Percentiles rank a stretch among this genome's conserved stretches.
Evolutionary conservation across 2,113 vertebrate species (phyloP).

Genomic region (Tricholaema leucomelas): DNA sequence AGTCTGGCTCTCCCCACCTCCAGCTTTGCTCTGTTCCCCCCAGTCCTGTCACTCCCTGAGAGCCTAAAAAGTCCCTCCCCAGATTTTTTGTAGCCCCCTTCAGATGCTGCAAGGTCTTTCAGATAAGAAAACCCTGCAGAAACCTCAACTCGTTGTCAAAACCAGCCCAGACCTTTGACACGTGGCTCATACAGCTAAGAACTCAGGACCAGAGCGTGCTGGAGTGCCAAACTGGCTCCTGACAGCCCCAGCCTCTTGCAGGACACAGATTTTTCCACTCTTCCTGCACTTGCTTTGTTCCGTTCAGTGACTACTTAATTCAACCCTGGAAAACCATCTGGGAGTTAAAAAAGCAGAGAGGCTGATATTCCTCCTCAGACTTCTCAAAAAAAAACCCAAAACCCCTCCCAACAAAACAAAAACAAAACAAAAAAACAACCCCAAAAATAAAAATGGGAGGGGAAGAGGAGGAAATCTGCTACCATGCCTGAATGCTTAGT

Average conservation of each 20-base stretch:
- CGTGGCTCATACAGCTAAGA: not conserved
- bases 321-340: constrained; percentile 18
- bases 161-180: not conserved
- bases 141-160: constrained; percentile 32
- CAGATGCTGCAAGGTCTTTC: no score
- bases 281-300: not conserved
- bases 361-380: not conserved
- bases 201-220: not conserved
- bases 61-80: no score
- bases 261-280: constrained; percentile 11
- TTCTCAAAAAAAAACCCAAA: not conserved
- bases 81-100: no score
- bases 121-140: constrained; percentile 8
- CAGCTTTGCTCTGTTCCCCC: no score
- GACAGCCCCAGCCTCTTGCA: not conserved
- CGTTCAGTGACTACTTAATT: not conserved
- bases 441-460: not conserved
- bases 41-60: no score
- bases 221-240: constrained; percentile 34
- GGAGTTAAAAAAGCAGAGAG: not conserved
- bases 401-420: no score
- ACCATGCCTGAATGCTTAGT: not conserved
- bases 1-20: no score
- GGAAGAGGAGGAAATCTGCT: not conserved
- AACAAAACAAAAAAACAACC: no score